A percentile compares a stretch with the other conserved stretches of the same genome.
phyloP scores from a whole-genome alignment of 2,797 vertebrate genomes.

The Periophthalmus magnuspinnatus region DNA sequence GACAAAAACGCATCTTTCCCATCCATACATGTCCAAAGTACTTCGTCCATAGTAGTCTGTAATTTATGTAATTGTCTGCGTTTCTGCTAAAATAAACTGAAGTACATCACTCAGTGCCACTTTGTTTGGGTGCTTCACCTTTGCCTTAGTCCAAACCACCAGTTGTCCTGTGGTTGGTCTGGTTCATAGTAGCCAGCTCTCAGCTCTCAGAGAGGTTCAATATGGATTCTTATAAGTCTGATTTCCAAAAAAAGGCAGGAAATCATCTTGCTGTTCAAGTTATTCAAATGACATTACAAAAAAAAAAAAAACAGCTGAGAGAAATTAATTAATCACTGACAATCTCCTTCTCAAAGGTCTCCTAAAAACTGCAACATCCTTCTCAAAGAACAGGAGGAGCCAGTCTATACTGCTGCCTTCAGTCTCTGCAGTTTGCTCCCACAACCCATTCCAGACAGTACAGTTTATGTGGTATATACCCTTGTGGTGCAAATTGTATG shows the following conservation, averaged over 20 bases:
- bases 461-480: not conserved
- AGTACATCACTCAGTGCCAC: not conserved
- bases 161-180: not conserved
- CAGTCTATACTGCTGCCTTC: conserved; percentile 22
- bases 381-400: conserved; percentile 35
- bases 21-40: not conserved
- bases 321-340: conserved; percentile 31
- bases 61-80: too few species aligned
- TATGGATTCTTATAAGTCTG: not conserved
- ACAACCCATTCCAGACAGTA: not conserved
- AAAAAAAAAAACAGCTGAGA: not conserved
- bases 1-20: not conserved
- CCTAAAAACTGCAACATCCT: conserved; percentile 40
- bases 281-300: conserved; percentile 21
- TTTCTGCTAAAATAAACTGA: not conserved
- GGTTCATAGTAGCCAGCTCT: not conserved
- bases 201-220: too few species aligned
- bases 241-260: not conserved
- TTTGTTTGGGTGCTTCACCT: not conserved
- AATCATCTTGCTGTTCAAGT: not conserved
- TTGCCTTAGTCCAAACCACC: not conserved
- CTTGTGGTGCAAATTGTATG: conserved; percentile 17
- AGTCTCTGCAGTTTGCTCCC: conserved; percentile 16
- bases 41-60: not conserved
- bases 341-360: not conserved